Conservation (phyloP, 2,797 vertebrate genomes). For the Muraenolepis orangiensis region DNA sequence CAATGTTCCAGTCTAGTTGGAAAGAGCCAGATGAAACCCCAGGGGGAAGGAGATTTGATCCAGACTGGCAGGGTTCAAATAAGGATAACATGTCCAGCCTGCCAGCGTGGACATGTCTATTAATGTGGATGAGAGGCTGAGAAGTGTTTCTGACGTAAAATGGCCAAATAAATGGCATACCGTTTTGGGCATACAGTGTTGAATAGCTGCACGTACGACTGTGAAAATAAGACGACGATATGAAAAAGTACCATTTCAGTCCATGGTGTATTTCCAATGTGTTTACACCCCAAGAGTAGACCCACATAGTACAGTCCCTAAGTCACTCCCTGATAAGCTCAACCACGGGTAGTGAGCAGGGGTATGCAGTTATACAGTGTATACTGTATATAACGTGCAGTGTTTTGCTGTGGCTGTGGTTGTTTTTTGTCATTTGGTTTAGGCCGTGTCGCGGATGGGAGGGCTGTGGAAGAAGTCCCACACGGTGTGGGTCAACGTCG, state of each 20-base stretch:
- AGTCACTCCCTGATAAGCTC: slow-evolving; percentile 22
- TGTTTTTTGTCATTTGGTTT: not conserved
- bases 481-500: slow-evolving; percentile 96
- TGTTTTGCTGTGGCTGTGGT: no score
- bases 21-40: not conserved
- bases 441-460: slow-evolving; percentile 87
- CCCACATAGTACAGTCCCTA: slow-evolving; percentile 13
- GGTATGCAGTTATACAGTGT: no score
- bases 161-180: no score
- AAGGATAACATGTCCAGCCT: not conserved
- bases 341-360: no score
- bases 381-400: no score
- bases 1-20: not conserved
- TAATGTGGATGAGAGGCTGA: not conserved
- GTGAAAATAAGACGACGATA: no score
- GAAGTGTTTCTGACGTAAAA: no score
- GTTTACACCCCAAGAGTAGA: not conserved
- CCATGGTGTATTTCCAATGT: not conserved
- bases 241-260: not conserved
- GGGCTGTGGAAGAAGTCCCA: slow-evolving; percentile 86
- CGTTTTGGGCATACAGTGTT: not conserved
- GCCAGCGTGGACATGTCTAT: not conserved
- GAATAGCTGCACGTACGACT: not conserved
- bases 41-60: not conserved
- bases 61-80: not conserved